Evolutionary conservation across 2,797 vertebrate species (phyloP), one percentile per base, ranked within the genome.

Genomic region (Onychomys torridus): DNA sequence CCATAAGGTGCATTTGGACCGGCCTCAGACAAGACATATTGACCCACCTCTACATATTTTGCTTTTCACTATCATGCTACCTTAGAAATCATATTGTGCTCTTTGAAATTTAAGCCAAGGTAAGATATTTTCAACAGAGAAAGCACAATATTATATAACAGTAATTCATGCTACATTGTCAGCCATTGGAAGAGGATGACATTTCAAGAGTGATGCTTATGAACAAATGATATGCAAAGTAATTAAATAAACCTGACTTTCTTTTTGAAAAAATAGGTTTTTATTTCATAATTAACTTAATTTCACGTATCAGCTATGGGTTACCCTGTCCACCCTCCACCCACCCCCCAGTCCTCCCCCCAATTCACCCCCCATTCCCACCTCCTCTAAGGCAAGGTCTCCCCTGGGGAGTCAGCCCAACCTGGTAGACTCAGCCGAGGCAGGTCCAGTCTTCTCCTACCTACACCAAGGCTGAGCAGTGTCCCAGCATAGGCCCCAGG

Each of bases 211-310:
- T 69, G 49, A 7, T n/a, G 32, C 21, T n/a, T 21, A n/a, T n/a
- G 21, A 25, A 52, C 19, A 90, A 81, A 34, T 52, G 25, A 71
- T 91, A 71, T 46, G 52, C 14, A 84, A 93, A 93, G 49, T 23
- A 96, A 90, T 12, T 90, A 76, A 83, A 63, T 37, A 87, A 67
- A 55, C 19, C 55, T 78, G 94, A 76, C 19, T 95, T 93, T 83
- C 43, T 93, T 96, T n/a, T n/a, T n/a, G n/a, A n/a, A n/a, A n/a
- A n/a, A n/a, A n/a, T n/a, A n/a, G n/a, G n/a, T n/a, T n/a, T n/a
- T n/a, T n/a, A n/a, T n/a, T n/a, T n/a, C n/a, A n/a, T n/a, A n/a
- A n/a, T n/a, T n/a, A n/a, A n/a, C n/a, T n/a, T n/a, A n/a, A n/a
- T n/a, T n/a, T n/a, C n/a, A n/a, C n/a, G n/a, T n/a, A n/a, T n/a